Evolutionary conservation across 2,888 invertebrate species (phyloP), one percentile per base, ranked within the genome.

Genomic region (Lutraria lutraria): DNA sequence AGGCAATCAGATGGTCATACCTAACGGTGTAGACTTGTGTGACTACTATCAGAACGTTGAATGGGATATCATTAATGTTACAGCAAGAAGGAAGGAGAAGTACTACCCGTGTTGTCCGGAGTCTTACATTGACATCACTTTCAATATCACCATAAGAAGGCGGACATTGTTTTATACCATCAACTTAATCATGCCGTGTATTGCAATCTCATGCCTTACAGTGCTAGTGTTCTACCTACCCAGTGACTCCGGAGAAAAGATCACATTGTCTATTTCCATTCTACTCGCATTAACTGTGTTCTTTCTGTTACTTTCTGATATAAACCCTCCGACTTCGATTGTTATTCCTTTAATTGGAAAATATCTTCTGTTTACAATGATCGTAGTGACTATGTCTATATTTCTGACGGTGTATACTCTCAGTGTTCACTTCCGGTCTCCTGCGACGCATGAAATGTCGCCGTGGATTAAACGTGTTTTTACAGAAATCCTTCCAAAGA

Each of bases 271-370:
- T 83, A 97, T 99, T 97, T 99, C 99, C 87, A 99, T 99, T 97
- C 98, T 99, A 95, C 99, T 99, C 97, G 99, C 99, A 97, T 98
- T 99, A 96, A 99, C 99, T 97, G 99, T 99, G 97, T 99, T 99
- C 98, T 99, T 99, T 97, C 97, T 99, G 93, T 97, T 99, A 97
- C 98, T 99, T 95, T 99, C 99, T 94, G 99, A 99, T 97, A 99
- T 99, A 96, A 99, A 99, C 96, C 99, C 99, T 81, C 99, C 99
- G 82, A 99, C 99, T 87, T 99, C 99, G 76, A 97, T 99, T 96
- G 99, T 99, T 93, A 99, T 99, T 95, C 99, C 99, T 90, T 97
- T 99, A 88, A 97, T 99, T 94, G 99, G 99, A 94, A 99, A 96
- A 88, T 96, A 99, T 97, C 98, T 99, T 94, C 98, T 99, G 97